Evolutionary conservation across 2,113 vertebrate species (phyloP).

Genomic region (Heloderma charlesbogerti): DNA sequence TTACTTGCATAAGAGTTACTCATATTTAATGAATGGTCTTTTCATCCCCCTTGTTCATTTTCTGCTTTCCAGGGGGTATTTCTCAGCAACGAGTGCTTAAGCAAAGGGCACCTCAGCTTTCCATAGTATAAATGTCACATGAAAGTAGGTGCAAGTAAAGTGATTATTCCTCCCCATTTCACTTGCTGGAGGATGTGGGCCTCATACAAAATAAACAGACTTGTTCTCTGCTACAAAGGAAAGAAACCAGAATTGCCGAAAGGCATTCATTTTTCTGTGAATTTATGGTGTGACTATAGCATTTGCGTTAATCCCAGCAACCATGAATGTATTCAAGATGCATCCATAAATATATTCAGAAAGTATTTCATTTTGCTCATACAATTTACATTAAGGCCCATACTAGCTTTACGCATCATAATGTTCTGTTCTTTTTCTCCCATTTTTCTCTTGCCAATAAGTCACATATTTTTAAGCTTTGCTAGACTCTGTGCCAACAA

Average conservation of each 20-base stretch:
- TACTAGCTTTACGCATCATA: slow-evolving; percentile 56
- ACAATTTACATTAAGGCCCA: slow-evolving; percentile 53
- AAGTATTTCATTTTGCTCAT: slow-evolving; percentile 65
- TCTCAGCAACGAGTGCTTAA: slow-evolving; percentile 26
- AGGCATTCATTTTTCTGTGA: slow-evolving; percentile 69
- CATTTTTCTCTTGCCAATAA: slow-evolving; percentile 48
- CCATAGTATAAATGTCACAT: slow-evolving; percentile 44
- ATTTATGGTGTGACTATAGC: slow-evolving; percentile 61
- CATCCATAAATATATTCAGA: slow-evolving; percentile 63
- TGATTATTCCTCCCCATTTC: slow-evolving; percentile 61
- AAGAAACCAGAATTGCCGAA: slow-evolving; percentile 61
- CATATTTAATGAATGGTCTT: slow-evolving; percentile 29
- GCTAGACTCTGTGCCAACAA: slow-evolving; percentile 65
- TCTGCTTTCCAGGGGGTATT: slow-evolving; percentile 23
- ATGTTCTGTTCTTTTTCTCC: slow-evolving; percentile 45
- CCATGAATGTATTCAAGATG: slow-evolving; percentile 67
- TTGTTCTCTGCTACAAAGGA: slow-evolving; percentile 61
- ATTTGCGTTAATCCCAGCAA: slow-evolving; percentile 72
- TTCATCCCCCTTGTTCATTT: slow-evolving; percentile 4
- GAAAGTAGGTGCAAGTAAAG: slow-evolving; percentile 51
- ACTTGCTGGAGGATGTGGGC: slow-evolving; percentile 62
- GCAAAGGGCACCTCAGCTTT: slow-evolving; percentile 37
- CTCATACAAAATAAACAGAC: slow-evolving; percentile 47
- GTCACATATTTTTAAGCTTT: slow-evolving; percentile 66
- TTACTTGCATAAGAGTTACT: slow-evolving; percentile 28